Percentiles rank a stretch among this genome's conserved stretches.
These are phyloP conservation scores for Tanypteryx hageni DNA, from an alignment of 2,888 invertebrate genomes.

Conservation along the genomic window DNA sequence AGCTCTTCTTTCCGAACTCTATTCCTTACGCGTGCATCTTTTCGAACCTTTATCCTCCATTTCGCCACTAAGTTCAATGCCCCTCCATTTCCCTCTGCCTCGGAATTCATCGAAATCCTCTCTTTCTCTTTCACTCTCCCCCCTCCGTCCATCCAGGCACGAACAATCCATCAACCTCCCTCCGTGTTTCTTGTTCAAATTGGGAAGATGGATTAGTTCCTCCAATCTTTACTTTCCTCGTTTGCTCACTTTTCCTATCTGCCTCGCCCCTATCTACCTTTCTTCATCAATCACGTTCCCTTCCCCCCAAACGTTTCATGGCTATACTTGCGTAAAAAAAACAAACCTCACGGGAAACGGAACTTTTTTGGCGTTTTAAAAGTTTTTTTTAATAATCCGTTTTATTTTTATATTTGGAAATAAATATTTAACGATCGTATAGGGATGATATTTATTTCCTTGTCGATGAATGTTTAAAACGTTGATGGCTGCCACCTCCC, in stretches of 20 bases:
- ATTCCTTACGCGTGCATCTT: too few relatives aligned
- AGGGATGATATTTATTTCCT: too few relatives aligned
- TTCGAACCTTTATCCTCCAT: too few relatives aligned
- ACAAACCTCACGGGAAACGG: neutral
- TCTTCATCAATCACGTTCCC: slow-evolving; percentile 28
- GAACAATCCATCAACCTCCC: slow-evolving; percentile 35
- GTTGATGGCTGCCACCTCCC: too few relatives aligned
- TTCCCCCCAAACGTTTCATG: neutral
- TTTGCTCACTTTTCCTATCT: slow-evolving; percentile 35
- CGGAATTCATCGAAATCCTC: too few relatives aligned
- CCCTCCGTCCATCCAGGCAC: slow-evolving; percentile 9
- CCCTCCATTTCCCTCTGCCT: too few relatives aligned
- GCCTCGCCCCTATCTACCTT: slow-evolving; percentile 24
- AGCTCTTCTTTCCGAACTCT: too few relatives aligned
- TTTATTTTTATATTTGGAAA: neutral
- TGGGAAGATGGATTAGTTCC: slow-evolving; percentile 35
- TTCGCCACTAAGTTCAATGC: too few relatives aligned
- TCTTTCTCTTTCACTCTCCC: too few relatives aligned
- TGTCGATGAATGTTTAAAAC: too few relatives aligned
- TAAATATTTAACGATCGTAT: neutral
- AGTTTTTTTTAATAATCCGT: neutral
- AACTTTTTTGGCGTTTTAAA: neutral
- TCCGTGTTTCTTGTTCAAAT: slow-evolving; percentile 25
- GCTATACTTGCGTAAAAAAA: neutral
- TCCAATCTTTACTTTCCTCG: slow-evolving; percentile 35